Base-by-base conservation (phyloP, 2,888 invertebrate species). In the Lampropteryx suffumata region DNA sequence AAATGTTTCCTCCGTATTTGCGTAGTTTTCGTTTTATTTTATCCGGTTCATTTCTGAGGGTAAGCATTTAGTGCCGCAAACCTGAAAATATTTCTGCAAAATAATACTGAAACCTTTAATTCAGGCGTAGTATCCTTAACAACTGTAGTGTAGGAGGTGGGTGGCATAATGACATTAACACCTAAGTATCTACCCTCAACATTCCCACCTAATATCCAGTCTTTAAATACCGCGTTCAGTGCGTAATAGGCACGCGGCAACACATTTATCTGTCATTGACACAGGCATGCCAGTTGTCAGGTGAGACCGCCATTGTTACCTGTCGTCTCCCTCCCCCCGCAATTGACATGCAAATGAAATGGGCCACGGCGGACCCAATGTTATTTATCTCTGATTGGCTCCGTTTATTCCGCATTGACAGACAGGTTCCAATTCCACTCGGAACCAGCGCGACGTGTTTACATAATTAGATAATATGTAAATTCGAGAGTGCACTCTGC, bases 331-430 rank as follows among this genome's bases (percentile, higher is more conserved):
- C 69, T 55, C 69, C 66, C 62, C 68, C 59, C 70, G 64, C 69
- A 79, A 82, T 87, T 83, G 86, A 76, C 83, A 89, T 89, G 89
- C 82, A 88, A 89, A 90, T 88, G 86, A 81, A 83, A 79, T 77
- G 73, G 65, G 76, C 77, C 79, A 70, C 79, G 76, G 78, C 76
- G 77, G 84, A 82, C 84, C 77, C 74, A 72, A 73, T 74, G 84
- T 86, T 88, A 84, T 87, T 88, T 88, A 89, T 87, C 85, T 89
- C 84, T 86, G 86, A 89, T 89, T 89, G 85, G 84, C 75, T 83
- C 75, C 79, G 80, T 84, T 82, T 83, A 86, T 86, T 81, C 79
- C 84, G 79, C 75, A 81, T 85, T 82, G 80, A 84, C 84, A 79
- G 85, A 82, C 82, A 82, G 82, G 79, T 83, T 82, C 77, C 79